Evolutionary conservation across 2,797 vertebrate species (phyloP), one percentile per base, ranked within the genome.

Genomic region (Acanthurus lineatus): DNA sequence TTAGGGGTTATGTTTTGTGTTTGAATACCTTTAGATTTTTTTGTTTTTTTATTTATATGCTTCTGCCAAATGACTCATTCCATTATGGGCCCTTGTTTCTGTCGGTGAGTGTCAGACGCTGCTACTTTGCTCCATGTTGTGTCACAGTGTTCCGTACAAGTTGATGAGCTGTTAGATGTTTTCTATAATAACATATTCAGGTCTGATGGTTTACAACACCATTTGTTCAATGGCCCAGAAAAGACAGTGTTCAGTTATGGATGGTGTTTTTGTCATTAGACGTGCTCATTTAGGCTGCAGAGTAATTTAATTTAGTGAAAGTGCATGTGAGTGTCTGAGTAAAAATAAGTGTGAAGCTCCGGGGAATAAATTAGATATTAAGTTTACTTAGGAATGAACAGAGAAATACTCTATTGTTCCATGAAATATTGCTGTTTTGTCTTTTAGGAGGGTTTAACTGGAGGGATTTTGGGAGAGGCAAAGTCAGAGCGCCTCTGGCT

Each of bases 151-250:
- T 58, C 60, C 19, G 35, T 11, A 32, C 25, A 62, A 44, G 64
- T 1, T 74, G 67, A 76, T 76, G 77, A 74, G 67, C 67, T 60
- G 63, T 59, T 56, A 19, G 68, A 63, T 57, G 67, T 40, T 69
- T 44, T 57, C 40, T 62, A 32, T 63, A 62, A 69, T 72, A 69
- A 58, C 17, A 67, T 12, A 70, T 69, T 69, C 62, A 47, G 63
- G 42, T 81, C 68, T 52, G 28, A 12, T 65, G 78, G 65, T 75
- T 81, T 45, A 57, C 44, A 62, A 19, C 54, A 32, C 69, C 6
- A 64, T 83, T 73, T 86, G 76, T 67, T 72, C 65, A 78, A 47
- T 47, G 73, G 70, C 12, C 16, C 78, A 38, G 76, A 83, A 22
- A 20, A 69, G 75, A 76, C 56, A 45, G 44, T 51, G 48, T 70